phyloP scores from a whole-genome alignment of 2,797 vertebrate species.

The Ctenopoma multispine region DNA sequence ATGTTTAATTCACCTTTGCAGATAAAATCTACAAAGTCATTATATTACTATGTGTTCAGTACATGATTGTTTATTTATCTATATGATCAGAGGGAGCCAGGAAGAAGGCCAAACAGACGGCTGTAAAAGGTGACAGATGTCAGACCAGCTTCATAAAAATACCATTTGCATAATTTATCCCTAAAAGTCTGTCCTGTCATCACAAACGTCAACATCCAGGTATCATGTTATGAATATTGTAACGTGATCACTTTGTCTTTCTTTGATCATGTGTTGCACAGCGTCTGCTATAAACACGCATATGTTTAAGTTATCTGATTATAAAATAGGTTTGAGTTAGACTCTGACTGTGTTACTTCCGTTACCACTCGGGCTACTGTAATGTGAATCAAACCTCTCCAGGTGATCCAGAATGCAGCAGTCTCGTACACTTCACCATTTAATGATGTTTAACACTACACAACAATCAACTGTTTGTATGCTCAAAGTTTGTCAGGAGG shows the following conservation, averaged over 20 bases:
- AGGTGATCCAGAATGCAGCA: no score
- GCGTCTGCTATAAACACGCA: constrained; percentile 31
- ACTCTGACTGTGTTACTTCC: no score
- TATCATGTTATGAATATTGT: constrained; percentile 32
- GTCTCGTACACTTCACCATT: no score
- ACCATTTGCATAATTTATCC: constrained; percentile 73
- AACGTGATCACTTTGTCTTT: constrained; percentile 35
- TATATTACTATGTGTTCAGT: not conserved
- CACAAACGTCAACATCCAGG: constrained; percentile 43
- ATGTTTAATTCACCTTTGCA: no score
- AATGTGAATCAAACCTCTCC: no score
- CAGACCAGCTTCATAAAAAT: constrained; percentile 67
- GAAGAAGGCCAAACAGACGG: constrained; percentile 82
- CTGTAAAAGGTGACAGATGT: constrained; percentile 89
- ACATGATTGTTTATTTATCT: constrained; percentile 22
- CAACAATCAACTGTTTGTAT: no score
- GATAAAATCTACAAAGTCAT: not conserved
- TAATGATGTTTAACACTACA: no score
- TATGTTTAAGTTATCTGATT: constrained; percentile 7
- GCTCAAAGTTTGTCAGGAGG: no score
- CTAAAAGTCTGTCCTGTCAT: constrained; percentile 41
- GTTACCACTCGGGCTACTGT: no score
- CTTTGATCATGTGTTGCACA: constrained; percentile 23
- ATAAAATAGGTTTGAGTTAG: not conserved
- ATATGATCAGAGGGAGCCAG: constrained; percentile 59